Base-by-base conservation (phyloP, 2,797 vertebrate species). In the Calcarius lapponicus region DNA sequence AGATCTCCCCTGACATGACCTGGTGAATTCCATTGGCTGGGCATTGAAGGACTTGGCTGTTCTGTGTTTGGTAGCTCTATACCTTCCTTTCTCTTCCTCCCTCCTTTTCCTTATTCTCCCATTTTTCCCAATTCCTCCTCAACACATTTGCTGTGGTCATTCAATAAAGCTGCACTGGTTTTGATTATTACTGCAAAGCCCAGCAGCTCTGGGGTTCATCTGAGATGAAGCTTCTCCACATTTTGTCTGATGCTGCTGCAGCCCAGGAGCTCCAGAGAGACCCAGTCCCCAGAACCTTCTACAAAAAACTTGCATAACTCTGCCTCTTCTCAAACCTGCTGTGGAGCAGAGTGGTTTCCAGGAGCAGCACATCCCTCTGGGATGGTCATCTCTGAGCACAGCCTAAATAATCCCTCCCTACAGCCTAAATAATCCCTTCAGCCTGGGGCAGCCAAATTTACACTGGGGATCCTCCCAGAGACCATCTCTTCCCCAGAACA, bases 401-500 rank as follows among this genome's bases (percentile, higher is more conserved):
- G n/a, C n/a, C n/a, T n/a, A n/a, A n/a, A n/a, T n/a, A n/a, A n/a
- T n/a, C n/a, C n/a, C n/a, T n/a, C n/a, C n/a, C n/a, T n/a, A n/a
- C n/a, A 61, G 25, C 36, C 28, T 5, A 7, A 50, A 34, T 2
- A 11, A 34, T 13, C 6, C 5, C 45, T 82, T 34, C 36, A 34
- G 0, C 9, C 1, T 45, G 26, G 36, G 57, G 17, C 57, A 53
- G 48, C 13, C 28, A 43, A 6, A 74, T 15, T 21, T 1, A 16
- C 17, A 1, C 34, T 36, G 6, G 0, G 20, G 36, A 13, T 36
- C 31, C 19, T 29, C 17, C 25, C 36, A 20, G 53, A 58, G n/a
- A 43, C 5, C 13, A 21, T 11, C 31, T 43, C 48, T 20, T 62
- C 16, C 61, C 61, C 34, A 1, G 2, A 47, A 31, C 29, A 47